These are phyloP conservation scores for Allygus modestus DNA, from an alignment of 2,888 invertebrate species.

Conservation along the genomic window DNA sequence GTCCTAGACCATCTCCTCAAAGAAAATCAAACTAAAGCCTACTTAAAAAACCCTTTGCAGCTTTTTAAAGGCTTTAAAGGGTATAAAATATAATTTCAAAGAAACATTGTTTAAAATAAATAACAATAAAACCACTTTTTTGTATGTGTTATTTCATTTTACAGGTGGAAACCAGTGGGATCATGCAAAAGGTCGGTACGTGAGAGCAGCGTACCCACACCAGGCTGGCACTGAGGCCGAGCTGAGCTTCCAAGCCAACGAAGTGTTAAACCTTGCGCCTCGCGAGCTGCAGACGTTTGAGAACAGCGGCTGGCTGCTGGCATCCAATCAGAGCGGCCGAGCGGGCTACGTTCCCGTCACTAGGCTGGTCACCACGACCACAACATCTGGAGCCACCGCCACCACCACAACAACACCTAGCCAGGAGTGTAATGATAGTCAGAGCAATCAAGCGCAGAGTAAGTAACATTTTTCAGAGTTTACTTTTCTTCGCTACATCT, in stretches of 20 bases:
- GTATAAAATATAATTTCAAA: too few relatives aligned
- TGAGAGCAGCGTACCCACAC: slow-evolving; percentile 87
- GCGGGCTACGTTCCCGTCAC: slow-evolving; percentile 81
- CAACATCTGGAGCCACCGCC: not conserved
- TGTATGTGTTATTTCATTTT: not conserved
- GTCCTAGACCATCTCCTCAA: too few relatives aligned
- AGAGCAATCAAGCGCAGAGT: not conserved
- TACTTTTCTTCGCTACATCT: too few relatives aligned
- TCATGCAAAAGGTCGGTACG: slow-evolving; percentile 73
- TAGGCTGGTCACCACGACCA: not conserved
- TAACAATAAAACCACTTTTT: too few relatives aligned
- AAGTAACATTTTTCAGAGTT: not conserved
- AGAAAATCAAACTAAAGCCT: too few relatives aligned
- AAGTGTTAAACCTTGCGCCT: slow-evolving; percentile 79
- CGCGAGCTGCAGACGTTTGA: not conserved
- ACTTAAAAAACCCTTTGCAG: too few relatives aligned
- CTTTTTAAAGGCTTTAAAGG: too few relatives aligned
- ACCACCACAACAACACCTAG: not conserved
- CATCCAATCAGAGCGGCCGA: slow-evolving; percentile 77
- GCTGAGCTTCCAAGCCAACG: slow-evolving; percentile 86
- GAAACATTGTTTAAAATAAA: too few relatives aligned
- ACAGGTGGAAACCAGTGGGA: slow-evolving; percentile 22
- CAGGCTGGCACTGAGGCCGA: slow-evolving; percentile 85
- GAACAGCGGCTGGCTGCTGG: slow-evolving; percentile 81
- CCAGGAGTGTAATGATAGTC: not conserved